Evolutionary conservation across 2,797 vertebrate species (phyloP), one percentile per base, ranked within the genome.

Genomic region (Lepilemur ruficaudatus): DNA sequence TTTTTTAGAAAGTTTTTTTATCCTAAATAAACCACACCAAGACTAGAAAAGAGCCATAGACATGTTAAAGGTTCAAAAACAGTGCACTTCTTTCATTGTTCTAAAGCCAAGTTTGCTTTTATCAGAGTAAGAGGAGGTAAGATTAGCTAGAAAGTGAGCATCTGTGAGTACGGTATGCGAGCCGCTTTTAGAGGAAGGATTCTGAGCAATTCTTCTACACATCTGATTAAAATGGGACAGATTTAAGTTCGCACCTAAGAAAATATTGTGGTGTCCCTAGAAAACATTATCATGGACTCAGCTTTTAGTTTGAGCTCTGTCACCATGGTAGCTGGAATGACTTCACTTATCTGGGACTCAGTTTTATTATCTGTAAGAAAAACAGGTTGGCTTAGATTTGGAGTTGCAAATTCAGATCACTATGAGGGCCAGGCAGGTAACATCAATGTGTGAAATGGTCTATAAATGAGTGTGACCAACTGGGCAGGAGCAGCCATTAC

Each of bases 321-420:
- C 30, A 90, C 61, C 73, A n/a, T 25, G 17, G 7, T n/a, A 61
- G 30, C 13, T 59, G 20, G 43, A 87, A n/a, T 61, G 46, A 55
- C 25, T n/a, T 57, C n/a, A 67, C 9, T 85, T 93, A n/a, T 88
- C 48, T 81, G 57, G 38, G 5, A 52, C 72, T 75, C 57, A 61
- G 63, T 80, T 79, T 93, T 61, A 63, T 89, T 50, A 84, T 81
- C 48, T 85, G 72, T 84, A 72, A 94, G 86, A 81, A 72, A 85
- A 46, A 57, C 23, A n/a, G 7, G 5, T 73, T 73, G 35, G 52
- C 7, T 10, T 52, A 65, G 20, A 59, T 63, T 35, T 84, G 20
- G 20, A 48, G 10, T 55, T 70, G 11, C 4, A 93, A 80, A 70
- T 59, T 57, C 35, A 75, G 23, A 72, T 91, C 41, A 22, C 25